Conservation (phyloP, 2,113 vertebrate species). For the Brienomyrus longianalis region DNA sequence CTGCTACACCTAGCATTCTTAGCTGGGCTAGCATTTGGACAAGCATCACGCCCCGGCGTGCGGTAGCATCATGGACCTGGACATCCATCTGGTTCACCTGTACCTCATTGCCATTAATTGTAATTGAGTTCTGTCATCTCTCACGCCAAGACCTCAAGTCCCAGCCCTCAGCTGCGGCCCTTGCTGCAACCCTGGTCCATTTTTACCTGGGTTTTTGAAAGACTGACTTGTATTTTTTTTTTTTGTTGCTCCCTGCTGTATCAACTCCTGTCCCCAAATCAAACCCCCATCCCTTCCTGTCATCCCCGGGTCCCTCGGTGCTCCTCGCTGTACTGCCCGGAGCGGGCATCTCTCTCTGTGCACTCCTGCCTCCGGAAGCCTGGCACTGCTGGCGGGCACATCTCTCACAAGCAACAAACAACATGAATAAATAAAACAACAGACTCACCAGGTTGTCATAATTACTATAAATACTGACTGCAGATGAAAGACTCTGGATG, state of each 20-base stretch:
- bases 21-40: neutral
- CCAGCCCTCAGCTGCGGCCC: neutral
- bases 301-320: neutral
- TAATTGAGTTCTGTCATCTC: neutral
- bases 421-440: conserved; percentile 1
- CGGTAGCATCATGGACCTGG: neutral
- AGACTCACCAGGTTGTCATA: conserved; percentile 10
- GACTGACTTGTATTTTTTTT: neutral
- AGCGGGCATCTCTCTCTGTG: neutral
- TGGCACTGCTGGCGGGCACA: too few species aligned
- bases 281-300: neutral
- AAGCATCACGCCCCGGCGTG: neutral
- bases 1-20: neutral
- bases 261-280: neutral
- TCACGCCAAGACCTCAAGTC: neutral
- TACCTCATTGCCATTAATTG: neutral
- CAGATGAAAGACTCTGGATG: neutral
- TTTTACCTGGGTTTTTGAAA: neutral
- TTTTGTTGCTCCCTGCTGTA: neutral
- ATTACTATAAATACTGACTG: conserved; percentile 14
- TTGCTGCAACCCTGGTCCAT: neutral
- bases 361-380: neutral
- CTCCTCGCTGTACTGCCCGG: neutral
- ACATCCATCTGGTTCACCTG: neutral
- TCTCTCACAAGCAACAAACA: neutral